Base-by-base conservation (phyloP, 2,113 vertebrate species). In the Nothobranchius kuhntae region DNA sequence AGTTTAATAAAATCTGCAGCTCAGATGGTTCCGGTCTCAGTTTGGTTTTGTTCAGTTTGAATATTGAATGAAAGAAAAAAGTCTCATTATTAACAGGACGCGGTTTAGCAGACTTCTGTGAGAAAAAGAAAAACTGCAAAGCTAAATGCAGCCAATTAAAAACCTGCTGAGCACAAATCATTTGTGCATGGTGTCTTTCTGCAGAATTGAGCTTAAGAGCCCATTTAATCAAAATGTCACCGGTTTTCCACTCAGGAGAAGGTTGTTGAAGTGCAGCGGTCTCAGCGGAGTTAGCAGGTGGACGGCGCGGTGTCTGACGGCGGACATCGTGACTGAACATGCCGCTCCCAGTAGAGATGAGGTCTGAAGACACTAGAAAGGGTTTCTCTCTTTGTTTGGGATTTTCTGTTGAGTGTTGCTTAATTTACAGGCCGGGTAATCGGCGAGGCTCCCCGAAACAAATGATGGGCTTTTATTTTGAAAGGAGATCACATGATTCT, bases 221-320 rank as follows among this genome's bases (percentile, higher is more conserved):
- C 48, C 44, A 2, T 69, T 68, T 52, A 53, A 69, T 69, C 60
- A 59, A 69, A 81, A 52, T 69, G 44, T 75, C 45, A 45, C 13
- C 10, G 61, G 0, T 13, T 62, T 61, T 68, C 53, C 13, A 40
- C 15, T 13, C 36, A 55, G 35, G 40, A 15, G 14, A 30, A 42
- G 13, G 8, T 35, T 30, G 50, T 35, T 24, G 12, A 9, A 46
- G 47, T 3, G 7, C 35, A 51, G 15, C 14, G 0, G 10, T 63
- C 52, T 46, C 38, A 52, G n/a, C 67, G 57, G 60, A 50, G 38
- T 17, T 15, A 13, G 56, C 56, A 44, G 56, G 56, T 6, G 1
- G 17, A 2, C 15, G 15, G 30, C 3, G 21, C 1, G 35, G 17
- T 40, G 15, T 55, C 4, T 67, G 17, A 48, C 60, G 45, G 45